Evolutionary conservation across 1,140 invertebrate genomes (phyloP).

Genomic region (Zeugodacus cucurbitae): DNA sequence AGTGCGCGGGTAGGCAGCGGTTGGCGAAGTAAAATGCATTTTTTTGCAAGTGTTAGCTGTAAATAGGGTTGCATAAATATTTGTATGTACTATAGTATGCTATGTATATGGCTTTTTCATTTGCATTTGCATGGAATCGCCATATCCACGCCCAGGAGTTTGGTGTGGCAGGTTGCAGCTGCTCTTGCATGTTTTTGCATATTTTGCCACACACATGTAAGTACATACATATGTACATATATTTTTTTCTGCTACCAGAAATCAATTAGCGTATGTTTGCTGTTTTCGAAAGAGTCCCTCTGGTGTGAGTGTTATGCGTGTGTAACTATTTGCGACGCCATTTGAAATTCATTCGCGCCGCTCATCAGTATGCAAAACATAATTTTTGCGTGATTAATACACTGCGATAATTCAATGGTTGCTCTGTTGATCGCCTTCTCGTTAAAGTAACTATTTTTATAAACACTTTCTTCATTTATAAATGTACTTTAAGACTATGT

Average conservation of each 20-base stretch:
- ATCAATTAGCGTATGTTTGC: not conserved
- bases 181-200: conserved; percentile 22
- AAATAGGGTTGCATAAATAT: not conserved
- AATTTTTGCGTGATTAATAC: conserved; percentile 36
- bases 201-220: not conserved
- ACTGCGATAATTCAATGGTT: not conserved
- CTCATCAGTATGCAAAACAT: conserved; percentile 25
- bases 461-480: conserved; percentile 7
- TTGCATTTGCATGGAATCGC: not conserved
- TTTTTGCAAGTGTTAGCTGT: not conserved
- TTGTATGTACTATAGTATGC: no score
- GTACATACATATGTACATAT: not conserved
- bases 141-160: not conserved
- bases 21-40: not conserved
- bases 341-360: conserved; percentile 2
- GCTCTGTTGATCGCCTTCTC: not conserved
- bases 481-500: not conserved
- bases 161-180: not conserved
- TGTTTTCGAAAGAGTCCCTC: not conserved
- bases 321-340: not conserved
- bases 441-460: conserved; percentile 26
- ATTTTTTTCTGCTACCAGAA: not conserved
- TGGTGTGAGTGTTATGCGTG: not conserved
- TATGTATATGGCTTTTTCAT: not conserved
- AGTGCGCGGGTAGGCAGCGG: not conserved